A percentile compares a stretch with the other conserved stretches of the same genome.
phyloP scores from a whole-genome alignment of 2,888 invertebrate genomes.

The Drosophila nr. medialis region DNA sequence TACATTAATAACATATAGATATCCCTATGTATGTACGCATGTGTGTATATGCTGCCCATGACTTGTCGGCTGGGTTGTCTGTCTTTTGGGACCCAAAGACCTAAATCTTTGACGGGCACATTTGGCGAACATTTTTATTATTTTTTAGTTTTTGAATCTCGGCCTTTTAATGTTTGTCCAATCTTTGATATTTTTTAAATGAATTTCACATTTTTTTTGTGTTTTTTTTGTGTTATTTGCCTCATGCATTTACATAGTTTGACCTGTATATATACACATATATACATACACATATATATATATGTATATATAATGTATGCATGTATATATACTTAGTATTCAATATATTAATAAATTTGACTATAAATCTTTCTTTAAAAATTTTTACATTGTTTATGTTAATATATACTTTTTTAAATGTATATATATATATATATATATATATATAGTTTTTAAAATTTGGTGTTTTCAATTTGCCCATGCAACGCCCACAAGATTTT shows the following conservation, averaged over 20 bases:
- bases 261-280: slow-evolving; percentile 36
- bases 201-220: slow-evolving; percentile 67
- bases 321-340: slow-evolving; percentile 44
- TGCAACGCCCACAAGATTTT: slow-evolving; percentile 51
- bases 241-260: slow-evolving; percentile 37
- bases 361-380: slow-evolving; percentile 74
- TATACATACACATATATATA: slow-evolving; percentile 12
- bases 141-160: slow-evolving; percentile 8
- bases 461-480: slow-evolving; percentile 70
- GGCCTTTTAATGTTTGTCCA: slow-evolving; percentile 23
- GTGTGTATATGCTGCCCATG: slow-evolving; percentile 23
- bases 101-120: slow-evolving; percentile 36
- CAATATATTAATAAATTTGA: slow-evolving; percentile 73
- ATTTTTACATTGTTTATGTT: slow-evolving; percentile 59
- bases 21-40: not conserved
- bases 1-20: slow-evolving; percentile 19
- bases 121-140: slow-evolving; percentile 40
- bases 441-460: slow-evolving; percentile 65
- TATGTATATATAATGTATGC: slow-evolving; percentile 10
- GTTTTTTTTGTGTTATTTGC: slow-evolving; percentile 25
- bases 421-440: slow-evolving; percentile 44
- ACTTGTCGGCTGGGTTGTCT: slow-evolving; percentile 8
- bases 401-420: slow-evolving; percentile 33
- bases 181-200: slow-evolving; percentile 70
- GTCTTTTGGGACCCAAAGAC: slow-evolving; percentile 13